Base-by-base conservation (phyloP, 64 coral and sea anemone genomes). In the Montipora foliosa region DNA sequence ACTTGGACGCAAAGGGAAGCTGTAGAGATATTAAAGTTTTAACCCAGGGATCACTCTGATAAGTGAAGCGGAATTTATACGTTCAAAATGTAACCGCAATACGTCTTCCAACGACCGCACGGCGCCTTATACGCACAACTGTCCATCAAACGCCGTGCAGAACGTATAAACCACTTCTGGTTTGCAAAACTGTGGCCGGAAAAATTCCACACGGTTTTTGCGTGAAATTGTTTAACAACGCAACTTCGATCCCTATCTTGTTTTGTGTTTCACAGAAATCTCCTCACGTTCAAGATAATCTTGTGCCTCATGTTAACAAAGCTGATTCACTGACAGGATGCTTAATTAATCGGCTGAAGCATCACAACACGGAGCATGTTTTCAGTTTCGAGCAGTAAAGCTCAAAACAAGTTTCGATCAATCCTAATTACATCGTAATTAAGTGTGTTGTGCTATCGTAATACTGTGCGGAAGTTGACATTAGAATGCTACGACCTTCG, bases 321-420 rank as follows among this genome's bases (percentile, higher is more conserved):
- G 44, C 81, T 84, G 82, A 71, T 86, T 86, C 62, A 37, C 44
- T 47, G 45, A 67, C 16, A 86, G 45, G 8, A 19, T 47, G 19
- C 8, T 72, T 15, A 47, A 57, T 72, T 15, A 47, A 71, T 49
- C 15, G 3, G 82, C 64, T 71, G 82, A 48, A 86, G 17, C 16
- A 12, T 37, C 64, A 72, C 16, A 49, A 86, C 60, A 71, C 60
- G 47, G 67, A 67, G 81, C 58, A 67, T 84, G 67, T 64, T 86
- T 86, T 86, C 82, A 86, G 82, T 86, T 86, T 86, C 82, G 82
- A 19, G 44, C 82, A 48, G 16, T 49, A 70, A 72, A 71, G 17
- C 45, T 49, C 7, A 22, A 78, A 22, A 49, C 17, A 11, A 15
- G 44, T 67, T 86, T 86, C 46, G 16, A 16, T 71, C 71, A 48